Evolutionary conservation across 1,140 invertebrate genomes (phyloP).

Genomic region (Ceratosolen fusciceps): DNA sequence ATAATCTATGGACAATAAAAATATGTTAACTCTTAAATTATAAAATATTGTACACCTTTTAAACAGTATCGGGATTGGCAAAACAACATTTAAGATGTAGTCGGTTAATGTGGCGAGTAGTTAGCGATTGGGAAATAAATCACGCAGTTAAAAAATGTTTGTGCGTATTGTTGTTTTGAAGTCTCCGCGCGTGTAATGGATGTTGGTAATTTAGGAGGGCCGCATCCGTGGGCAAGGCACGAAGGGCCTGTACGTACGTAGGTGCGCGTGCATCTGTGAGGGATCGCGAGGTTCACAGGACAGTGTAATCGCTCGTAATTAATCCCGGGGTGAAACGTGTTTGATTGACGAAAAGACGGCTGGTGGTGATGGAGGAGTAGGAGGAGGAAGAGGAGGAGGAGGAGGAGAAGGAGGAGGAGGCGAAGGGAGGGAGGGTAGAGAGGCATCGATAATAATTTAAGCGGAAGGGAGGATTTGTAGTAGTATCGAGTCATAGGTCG

Average conservation of each 20-base stretch:
- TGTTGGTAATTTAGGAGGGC: neutral
- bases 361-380: neutral
- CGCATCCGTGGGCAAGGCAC: neutral
- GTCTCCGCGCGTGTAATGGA: neutral
- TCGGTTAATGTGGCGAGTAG: neutral
- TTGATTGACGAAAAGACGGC: neutral
- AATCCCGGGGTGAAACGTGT: neutral
- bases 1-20: too few species aligned
- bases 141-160: neutral
- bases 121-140: neutral
- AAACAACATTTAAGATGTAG: neutral
- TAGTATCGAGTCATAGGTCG: too few species aligned
- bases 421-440: too few species aligned
- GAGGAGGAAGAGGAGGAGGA: neutral
- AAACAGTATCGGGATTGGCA: neutral
- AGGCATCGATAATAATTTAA: too few species aligned
- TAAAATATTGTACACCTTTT: neutral
- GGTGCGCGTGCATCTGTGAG: neutral
- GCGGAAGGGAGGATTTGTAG: too few species aligned
- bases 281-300: slow-evolving; percentile 24
- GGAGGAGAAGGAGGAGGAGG: too few species aligned
- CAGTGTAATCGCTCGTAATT: slow-evolving; percentile 20
- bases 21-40: neutral
- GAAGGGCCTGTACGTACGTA: neutral
- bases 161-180: neutral